Conservation (phyloP, 2,797 vertebrate genomes). For the Ptychadena robeensis region DNA sequence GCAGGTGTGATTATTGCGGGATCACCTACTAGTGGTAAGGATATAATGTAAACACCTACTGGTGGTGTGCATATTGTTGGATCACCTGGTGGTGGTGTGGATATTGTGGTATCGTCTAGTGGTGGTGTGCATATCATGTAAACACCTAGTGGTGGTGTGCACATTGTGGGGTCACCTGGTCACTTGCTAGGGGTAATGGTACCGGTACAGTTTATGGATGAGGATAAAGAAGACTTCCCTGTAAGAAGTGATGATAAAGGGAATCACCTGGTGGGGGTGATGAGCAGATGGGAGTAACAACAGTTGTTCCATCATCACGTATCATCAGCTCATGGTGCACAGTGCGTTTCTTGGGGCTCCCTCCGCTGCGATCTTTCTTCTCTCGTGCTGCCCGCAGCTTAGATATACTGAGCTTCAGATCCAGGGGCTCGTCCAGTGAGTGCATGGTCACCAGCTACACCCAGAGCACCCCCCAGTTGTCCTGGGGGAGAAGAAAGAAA, state of each 20-base stretch:
- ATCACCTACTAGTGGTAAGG: not conserved
- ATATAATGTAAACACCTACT: not conserved
- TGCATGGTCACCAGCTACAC: conserved; percentile 77
- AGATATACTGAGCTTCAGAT: conserved; percentile 89
- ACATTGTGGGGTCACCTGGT: not conserved
- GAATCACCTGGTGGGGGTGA: conserved; percentile 70
- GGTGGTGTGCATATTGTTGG: not conserved
- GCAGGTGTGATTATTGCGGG: no score
- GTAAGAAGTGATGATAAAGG: not conserved
- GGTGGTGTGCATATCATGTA: not conserved
- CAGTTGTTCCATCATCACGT: conserved; percentile 79
- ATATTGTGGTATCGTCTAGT: no score
- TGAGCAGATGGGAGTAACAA: conserved; percentile 78
- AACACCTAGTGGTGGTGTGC: not conserved
- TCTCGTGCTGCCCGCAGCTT: conserved; percentile 78
- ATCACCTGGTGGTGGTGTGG: no score
- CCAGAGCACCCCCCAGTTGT: conserved; percentile 35
- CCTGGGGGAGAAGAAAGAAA: conserved; percentile 18
- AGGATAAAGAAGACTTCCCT: not conserved
- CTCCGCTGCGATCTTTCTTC: conserved; percentile 73
- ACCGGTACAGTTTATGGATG: not conserved
- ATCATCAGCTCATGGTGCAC: conserved; percentile 77
- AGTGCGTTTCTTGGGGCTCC: conserved; percentile 70
- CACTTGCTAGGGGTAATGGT: not conserved
- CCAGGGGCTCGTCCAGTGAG: conserved; percentile 91